Base-by-base conservation (phyloP, 2,113 vertebrate genomes). In the Amphiprion percula region DNA sequence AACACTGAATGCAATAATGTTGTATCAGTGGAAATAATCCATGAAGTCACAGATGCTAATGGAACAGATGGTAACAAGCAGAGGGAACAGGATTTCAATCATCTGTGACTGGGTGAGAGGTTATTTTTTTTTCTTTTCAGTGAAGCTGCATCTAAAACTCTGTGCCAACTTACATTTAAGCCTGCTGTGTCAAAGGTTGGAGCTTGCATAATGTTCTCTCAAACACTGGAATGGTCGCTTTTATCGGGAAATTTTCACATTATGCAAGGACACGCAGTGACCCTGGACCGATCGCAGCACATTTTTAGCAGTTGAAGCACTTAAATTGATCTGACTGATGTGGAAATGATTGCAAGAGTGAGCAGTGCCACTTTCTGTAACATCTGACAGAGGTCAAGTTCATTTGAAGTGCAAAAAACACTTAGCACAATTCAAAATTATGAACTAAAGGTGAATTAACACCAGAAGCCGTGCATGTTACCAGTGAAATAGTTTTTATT, bases 401-500 rank as follows among this genome's bases (percentile, higher is more conserved):
- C 41, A 44, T 14, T 12, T 15, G 15, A 4, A 44, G 12, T 44
- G 14, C 41, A 44, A 44, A 44, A 44, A 44, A 1, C 9, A 1
- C 3, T 3, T 0, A 3, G 26, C 26, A 26, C 26, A 3, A 44
- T 11, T 44, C 41, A 10, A 46, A 28, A 23, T n/a, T 26, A 37
- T 47, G 10, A 54, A 49, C 17, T 19, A 54, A 62, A 69, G 52
- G 4, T 15, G 3, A 14, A 44, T 52, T 39, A 58, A 53, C 15
- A 50, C 3, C 11, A 66, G 24, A 67, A 62, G 1, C 39, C 10
- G 1, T 30, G 50, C 10, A 6, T 53, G 11, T 39, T 46, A 71
- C 61, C 47, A 59, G 74, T 73, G 0, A 52, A 73, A 77, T 24
- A 5, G 0, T 70, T 94, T 73, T 93, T 88, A 93, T 92, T 91